Evolutionary conservation across 2,113 vertebrate species (phyloP), one percentile per base, ranked within the genome.

Genomic region (Corvus hawaiiensis): DNA sequence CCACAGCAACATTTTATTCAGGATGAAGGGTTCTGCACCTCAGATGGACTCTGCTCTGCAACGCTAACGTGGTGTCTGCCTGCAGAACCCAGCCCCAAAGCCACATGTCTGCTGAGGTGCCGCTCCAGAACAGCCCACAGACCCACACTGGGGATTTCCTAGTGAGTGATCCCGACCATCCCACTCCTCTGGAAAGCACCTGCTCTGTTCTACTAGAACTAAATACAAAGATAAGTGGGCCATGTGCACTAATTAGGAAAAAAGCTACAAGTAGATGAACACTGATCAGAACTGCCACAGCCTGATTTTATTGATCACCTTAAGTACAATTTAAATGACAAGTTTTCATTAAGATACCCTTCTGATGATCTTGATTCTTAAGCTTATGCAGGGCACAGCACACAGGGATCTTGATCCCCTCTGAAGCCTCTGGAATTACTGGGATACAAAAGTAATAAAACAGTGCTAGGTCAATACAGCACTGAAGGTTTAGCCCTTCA

Each of bases 21-120:
- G 55, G 30, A 33, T 6, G 7, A 77, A 21, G 35, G 9, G 35
- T 6, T 39, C 13, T 51, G 33, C 16, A 18, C 22, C 77, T 7
- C 20, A 46, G 37, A 2, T 1, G 22, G 12, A 18, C 39, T 39
- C 74, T 51, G 33, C 54, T 35, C 8, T 16, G 35, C 54, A 77
- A 0, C 55, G 32, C 35, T 7, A 2, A 4, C 0, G 10, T 6
- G 43, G 63, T 27, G 51, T 32, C 16, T 64, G 33, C 61, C 19
- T 55, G 46, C 75, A 88, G 75, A 51, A 2, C 5, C 17, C 69
- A 15, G 7, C 51, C 37, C 51, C 75, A 72, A 33, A 39, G n/a
- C 69, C 62, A n/a, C 46, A 3, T 0, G 1, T 26, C 33, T 61
- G 46, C 16, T 0, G 30, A 44, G 77, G 6, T 44, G 48, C 13